A percentile compares a stretch with the other conserved stretches of the same genome.
Evolutionary conservation across 2,888 invertebrate species (phyloP).

Genomic region (Allacma fusca): DNA sequence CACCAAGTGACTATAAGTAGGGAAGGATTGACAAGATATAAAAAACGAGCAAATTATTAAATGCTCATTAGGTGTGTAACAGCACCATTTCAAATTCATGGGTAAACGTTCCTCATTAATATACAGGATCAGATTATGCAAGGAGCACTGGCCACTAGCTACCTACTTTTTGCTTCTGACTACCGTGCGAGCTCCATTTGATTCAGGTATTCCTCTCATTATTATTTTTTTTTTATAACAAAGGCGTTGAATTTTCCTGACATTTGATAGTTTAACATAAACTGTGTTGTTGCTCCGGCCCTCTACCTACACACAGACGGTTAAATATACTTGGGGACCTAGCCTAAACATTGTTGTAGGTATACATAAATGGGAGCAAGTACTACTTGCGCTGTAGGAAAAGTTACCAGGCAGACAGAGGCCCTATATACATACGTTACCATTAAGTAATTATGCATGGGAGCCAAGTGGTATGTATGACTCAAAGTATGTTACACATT

Average conservation of each 20-base stretch:
- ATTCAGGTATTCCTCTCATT: background rate
- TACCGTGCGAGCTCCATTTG: background rate
- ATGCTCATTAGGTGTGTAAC: slow-evolving; percentile 8
- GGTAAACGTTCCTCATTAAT: slow-evolving; percentile 4
- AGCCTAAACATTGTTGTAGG: too few species aligned
- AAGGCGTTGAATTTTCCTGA: slow-evolving; percentile 4
- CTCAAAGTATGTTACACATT: too few species aligned
- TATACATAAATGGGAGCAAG: too few species aligned
- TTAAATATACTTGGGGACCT: too few species aligned
- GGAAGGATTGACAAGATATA: slow-evolving; percentile 3
- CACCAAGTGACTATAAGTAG: background rate
- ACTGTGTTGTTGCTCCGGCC: slow-evolving; percentile 13
- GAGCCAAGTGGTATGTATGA: too few species aligned
- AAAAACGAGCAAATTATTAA: slow-evolving; percentile 1
- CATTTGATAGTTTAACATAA: slow-evolving; percentile 11
- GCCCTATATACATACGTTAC: too few species aligned
- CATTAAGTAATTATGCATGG: too few species aligned
- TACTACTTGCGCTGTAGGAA: too few species aligned
- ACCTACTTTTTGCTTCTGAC: background rate
- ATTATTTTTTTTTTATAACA: background rate
- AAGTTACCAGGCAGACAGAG: too few species aligned
- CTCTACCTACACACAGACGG: background rate
- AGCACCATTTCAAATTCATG: background rate
- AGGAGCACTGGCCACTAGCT: background rate
- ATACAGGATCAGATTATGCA: background rate